Conservation (phyloP, 1,140 invertebrate genomes). For the Lordiphosa stackelbergi region DNA sequence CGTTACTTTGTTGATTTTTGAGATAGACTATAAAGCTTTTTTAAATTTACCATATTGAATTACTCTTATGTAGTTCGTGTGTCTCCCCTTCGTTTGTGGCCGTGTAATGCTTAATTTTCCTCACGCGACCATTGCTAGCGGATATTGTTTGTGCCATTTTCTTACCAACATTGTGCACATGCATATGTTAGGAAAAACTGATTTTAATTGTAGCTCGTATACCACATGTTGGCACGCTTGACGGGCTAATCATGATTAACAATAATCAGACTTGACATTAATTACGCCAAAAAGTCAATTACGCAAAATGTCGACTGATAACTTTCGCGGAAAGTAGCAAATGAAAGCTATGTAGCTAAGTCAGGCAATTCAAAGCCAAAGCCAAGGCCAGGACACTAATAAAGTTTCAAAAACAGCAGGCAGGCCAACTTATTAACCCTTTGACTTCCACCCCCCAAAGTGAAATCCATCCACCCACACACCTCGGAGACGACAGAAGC, state of each 20-base stretch:
- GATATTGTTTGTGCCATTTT: constrained; percentile 1
- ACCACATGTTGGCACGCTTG: constrained; percentile 44
- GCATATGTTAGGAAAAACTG: constrained; percentile 32
- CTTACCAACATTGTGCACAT: constrained; percentile 6
- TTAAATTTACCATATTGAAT: no score
- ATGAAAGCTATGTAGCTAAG: not conserved
- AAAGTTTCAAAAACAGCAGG: constrained; percentile 64
- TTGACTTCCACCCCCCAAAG: constrained; percentile 36
- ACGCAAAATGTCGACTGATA: constrained; percentile 44
- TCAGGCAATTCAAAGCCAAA: constrained; percentile 34
- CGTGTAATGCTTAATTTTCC: not conserved
- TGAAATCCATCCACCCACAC: constrained; percentile 26
- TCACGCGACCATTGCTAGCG: constrained; percentile 6
- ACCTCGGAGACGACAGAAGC: constrained; percentile 2
- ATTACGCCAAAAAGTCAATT: constrained; percentile 77
- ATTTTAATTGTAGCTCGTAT: constrained; percentile 76
- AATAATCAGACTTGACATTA: constrained; percentile 77
- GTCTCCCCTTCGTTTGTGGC: no score
- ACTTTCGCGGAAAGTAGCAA: not conserved
- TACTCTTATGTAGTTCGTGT: no score
- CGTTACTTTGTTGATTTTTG: no score
- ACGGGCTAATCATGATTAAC: constrained; percentile 75
- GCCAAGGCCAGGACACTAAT: constrained; percentile 31
- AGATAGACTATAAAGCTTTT: no score
- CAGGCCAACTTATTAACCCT: constrained; percentile 64